Evolutionary conservation across 2,888 invertebrate genomes (phyloP).

Genomic region (Carterocephalus palaemon): DNA sequence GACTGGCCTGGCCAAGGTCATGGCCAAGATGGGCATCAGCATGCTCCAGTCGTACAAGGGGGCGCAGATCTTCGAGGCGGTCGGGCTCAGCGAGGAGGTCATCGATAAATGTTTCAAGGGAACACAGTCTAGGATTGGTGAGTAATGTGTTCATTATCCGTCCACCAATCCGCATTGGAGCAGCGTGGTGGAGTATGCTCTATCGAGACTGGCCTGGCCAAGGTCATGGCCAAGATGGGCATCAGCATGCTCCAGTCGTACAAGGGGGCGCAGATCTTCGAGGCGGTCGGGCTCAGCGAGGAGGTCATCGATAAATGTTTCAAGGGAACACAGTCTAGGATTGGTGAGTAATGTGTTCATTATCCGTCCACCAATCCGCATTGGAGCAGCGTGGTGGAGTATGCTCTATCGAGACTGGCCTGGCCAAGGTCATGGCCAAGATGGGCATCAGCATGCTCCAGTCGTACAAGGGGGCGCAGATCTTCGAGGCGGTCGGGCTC

Average conservation of each 20-base stretch:
- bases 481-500: too few relatives aligned
- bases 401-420: too few relatives aligned
- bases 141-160: slow-evolving; percentile 33
- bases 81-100: slow-evolving; percentile 94
- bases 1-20: slow-evolving; percentile 84
- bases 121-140: slow-evolving; percentile 82
- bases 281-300: slow-evolving; percentile 95
- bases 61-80: slow-evolving; percentile 99
- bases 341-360: slow-evolving; percentile 59
- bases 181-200: too few relatives aligned
- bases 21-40: slow-evolving; percentile 99
- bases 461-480: too few relatives aligned
- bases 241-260: slow-evolving; percentile 99
- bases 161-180: too few relatives aligned
- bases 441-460: too few relatives aligned
- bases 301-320: slow-evolving; percentile 98
- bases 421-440: too few relatives aligned
- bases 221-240: slow-evolving; percentile 99
- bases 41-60: slow-evolving; percentile 99
- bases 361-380: too few relatives aligned
- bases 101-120: slow-evolving; percentile 95
- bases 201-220: slow-evolving; percentile 87
- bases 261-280: slow-evolving; percentile 99
- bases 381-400: too few relatives aligned
- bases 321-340: slow-evolving; percentile 84